Percentiles rank a stretch among this genome's conserved stretches.
These are phyloP conservation scores for Halesus radiatus DNA, from an alignment of 1,140 invertebrate species.

Conservation along the genomic window DNA sequence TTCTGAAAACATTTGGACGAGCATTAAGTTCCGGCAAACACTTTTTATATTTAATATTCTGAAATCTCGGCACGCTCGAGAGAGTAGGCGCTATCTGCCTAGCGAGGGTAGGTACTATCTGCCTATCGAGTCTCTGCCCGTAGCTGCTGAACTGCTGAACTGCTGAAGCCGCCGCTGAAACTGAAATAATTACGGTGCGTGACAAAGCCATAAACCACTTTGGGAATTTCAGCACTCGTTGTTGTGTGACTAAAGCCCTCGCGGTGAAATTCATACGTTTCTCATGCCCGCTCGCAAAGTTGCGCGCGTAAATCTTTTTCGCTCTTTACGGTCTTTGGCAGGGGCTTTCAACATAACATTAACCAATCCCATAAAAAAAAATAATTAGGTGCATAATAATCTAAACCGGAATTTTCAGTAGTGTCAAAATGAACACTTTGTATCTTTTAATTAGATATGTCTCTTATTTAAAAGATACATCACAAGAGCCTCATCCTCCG, in stretches of 20 bases:
- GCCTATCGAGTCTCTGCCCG: no score
- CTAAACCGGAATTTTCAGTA: no score
- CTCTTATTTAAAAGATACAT: no score
- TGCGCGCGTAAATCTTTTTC: constrained; percentile 31
- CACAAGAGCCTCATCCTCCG: no score
- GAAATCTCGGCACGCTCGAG: neutral
- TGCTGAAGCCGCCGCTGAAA: neutral
- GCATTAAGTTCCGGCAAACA: no score
- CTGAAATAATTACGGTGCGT: constrained; percentile 20
- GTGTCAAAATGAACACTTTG: no score
- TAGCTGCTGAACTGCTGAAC: no score
- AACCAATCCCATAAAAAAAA: no score
- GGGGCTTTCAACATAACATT: neutral
- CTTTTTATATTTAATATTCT: neutral
- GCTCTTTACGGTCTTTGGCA: constrained; percentile 5
- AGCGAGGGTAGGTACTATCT: no score
- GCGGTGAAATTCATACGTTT: constrained; percentile 22
- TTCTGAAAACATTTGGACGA: no score
- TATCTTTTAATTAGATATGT: no score
- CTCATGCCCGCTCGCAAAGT: neutral
- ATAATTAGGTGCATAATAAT: no score
- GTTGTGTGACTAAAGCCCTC: constrained; percentile 8
- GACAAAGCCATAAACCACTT: constrained; percentile 37
- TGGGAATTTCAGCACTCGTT: constrained; percentile 14
- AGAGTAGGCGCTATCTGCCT: neutral